phyloP scores from a whole-genome alignment of 2,797 vertebrate species.

The Microchirus variegatus region DNA sequence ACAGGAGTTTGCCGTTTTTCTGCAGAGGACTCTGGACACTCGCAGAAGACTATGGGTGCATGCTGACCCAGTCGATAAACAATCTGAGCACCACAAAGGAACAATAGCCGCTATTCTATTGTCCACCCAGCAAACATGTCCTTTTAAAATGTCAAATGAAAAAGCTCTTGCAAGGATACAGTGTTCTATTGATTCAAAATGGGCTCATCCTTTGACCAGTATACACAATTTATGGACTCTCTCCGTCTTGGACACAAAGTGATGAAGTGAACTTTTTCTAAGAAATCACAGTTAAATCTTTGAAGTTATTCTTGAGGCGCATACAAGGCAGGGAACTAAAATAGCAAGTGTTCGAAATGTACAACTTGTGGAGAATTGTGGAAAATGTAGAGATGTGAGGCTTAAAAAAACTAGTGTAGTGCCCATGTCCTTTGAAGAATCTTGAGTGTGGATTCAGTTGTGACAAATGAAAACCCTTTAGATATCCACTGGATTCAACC shows the following conservation, averaged over 20 bases:
- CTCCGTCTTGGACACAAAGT: slow-evolving; percentile 51
- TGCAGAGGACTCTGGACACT: slow-evolving; percentile 52
- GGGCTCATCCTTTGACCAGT: slow-evolving; percentile 72
- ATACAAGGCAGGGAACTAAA: too few species aligned
- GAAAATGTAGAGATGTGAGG: background rate
- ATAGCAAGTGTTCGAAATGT: slow-evolving; percentile 17
- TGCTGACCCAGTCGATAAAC: slow-evolving; percentile 74
- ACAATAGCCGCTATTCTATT: slow-evolving; percentile 70
- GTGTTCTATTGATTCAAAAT: slow-evolving; percentile 73
- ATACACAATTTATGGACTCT: slow-evolving; percentile 55
- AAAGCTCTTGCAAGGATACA: slow-evolving; percentile 61
- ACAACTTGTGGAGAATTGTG: slow-evolving; percentile 2
- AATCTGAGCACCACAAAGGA: slow-evolving; percentile 77
- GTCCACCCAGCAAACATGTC: slow-evolving; percentile 64
- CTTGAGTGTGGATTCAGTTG: too few species aligned
- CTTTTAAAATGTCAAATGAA: slow-evolving; percentile 77
- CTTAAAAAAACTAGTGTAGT: too few species aligned
- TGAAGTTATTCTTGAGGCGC: too few species aligned
- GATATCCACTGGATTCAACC: too few species aligned
- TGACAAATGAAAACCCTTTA: too few species aligned
- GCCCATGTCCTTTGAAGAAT: too few species aligned
- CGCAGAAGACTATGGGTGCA: slow-evolving; percentile 47
- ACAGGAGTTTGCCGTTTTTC: slow-evolving; percentile 48
- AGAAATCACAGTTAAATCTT: slow-evolving; percentile 14
- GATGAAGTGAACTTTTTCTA: slow-evolving; percentile 41